Evolutionary conservation across 1,140 invertebrate species (phyloP).

Genomic region (Riptortus pedestris): DNA sequence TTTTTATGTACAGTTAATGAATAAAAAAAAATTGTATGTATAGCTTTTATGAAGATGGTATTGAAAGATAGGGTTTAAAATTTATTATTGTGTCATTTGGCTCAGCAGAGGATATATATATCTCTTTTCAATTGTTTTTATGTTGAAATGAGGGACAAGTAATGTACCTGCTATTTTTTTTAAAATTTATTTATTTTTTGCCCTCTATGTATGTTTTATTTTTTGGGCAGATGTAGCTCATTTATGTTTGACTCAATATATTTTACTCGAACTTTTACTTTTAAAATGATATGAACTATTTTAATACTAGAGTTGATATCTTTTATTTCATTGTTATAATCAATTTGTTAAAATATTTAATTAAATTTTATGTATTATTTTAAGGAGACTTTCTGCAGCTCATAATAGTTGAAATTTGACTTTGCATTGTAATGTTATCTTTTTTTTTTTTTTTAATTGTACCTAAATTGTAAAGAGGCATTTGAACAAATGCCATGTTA

Average conservation of each 20-base stretch:
- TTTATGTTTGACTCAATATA: constrained; percentile 5
- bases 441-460: constrained; percentile 5
- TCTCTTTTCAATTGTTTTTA: neutral
- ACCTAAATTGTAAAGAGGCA: constrained; percentile 1
- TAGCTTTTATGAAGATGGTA: neutral
- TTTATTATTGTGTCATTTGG: neutral
- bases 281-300: too few species aligned
- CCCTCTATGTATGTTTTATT: neutral
- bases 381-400: too few species aligned
- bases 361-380: too few species aligned
- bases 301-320: too few species aligned
- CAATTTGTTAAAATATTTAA: too few species aligned
- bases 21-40: neutral
- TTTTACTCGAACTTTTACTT: too few species aligned
- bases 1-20: neutral
- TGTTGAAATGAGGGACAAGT: neutral
- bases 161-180: neutral
- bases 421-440: constrained; percentile 2
- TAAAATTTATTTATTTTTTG: neutral
- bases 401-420: too few species aligned
- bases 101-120: neutral
- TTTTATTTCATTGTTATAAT: too few species aligned
- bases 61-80: neutral
- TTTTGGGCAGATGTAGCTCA: neutral
- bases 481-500: constrained; percentile 9